A percentile compares a stretch with the other conserved stretches of the same genome.
These are phyloP conservation scores for Sebastes itinus DNA, from an alignment of 2,797 vertebrate species.

Conservation along the genomic window DNA sequence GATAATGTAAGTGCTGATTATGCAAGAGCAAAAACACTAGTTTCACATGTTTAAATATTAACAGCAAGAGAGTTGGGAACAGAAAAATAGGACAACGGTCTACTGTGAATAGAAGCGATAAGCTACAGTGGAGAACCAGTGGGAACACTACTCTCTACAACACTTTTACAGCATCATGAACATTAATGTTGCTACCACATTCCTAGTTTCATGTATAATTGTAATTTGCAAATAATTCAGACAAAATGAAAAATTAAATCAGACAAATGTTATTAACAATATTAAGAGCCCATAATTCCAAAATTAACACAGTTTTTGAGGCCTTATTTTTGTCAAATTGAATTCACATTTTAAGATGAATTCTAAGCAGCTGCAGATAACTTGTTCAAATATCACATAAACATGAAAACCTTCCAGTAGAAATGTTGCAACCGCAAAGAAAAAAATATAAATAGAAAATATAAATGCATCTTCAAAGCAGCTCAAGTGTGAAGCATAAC, in stretches of 20 bases:
- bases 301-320: neutral
- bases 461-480: neutral
- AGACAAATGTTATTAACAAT: neutral
- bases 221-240: neutral
- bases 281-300: neutral
- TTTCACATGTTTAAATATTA: constrained; percentile 3
- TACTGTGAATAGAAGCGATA: neutral
- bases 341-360: neutral
- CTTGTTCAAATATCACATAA: neutral
- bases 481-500: neutral
- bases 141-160: neutral
- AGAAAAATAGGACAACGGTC: neutral
- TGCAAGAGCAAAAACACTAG: neutral
- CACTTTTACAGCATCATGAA: neutral
- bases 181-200: neutral
- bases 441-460: neutral
- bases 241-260: neutral
- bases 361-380: neutral
- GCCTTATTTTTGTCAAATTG: neutral
- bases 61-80: neutral
- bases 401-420: neutral
- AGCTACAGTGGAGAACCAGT: neutral
- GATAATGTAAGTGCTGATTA: neutral
- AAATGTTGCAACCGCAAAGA: neutral
- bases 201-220: neutral